These are phyloP conservation scores for Cyphomyrmex costatus DNA, from an alignment of 1,140 invertebrate genomes.

Conservation along the genomic window DNA sequence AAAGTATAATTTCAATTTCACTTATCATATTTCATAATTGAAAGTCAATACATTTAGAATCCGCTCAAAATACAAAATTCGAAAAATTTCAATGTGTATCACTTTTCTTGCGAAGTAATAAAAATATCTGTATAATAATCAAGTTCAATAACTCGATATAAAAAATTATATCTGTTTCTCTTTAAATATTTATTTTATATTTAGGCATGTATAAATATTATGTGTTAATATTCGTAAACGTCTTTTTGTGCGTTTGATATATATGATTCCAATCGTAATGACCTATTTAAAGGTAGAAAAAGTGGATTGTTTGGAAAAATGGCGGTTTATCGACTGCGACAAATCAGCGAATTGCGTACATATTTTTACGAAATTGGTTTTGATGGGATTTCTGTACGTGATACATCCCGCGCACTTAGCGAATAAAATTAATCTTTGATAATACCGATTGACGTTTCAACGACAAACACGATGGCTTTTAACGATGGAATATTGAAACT, in stretches of 20 bases:
- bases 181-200: constrained; percentile 1
- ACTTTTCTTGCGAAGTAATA: too few relatives aligned
- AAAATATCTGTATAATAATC: background rate
- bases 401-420: constrained; percentile 45
- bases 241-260: background rate
- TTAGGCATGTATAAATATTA: background rate
- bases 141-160: background rate
- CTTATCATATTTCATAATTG: background rate
- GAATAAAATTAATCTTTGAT: constrained; percentile 64
- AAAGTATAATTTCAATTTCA: too few relatives aligned
- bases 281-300: background rate
- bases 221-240: background rate
- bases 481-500: constrained; percentile 35
- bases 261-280: background rate
- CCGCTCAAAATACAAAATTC: background rate
- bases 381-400: constrained; percentile 41
- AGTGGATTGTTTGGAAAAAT: background rate
- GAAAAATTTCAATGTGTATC: too few relatives aligned
- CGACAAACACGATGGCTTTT: constrained; percentile 51
- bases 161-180: background rate
- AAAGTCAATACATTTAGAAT: background rate
- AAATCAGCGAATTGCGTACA: constrained; percentile 16
- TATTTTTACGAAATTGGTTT: constrained; percentile 42
- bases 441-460: constrained; percentile 47
- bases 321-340: constrained; percentile 28